A percentile compares a stretch with the other conserved stretches of the same genome.
phyloP scores from a whole-genome alignment of 2,888 invertebrate species.

The Allacma fusca region DNA sequence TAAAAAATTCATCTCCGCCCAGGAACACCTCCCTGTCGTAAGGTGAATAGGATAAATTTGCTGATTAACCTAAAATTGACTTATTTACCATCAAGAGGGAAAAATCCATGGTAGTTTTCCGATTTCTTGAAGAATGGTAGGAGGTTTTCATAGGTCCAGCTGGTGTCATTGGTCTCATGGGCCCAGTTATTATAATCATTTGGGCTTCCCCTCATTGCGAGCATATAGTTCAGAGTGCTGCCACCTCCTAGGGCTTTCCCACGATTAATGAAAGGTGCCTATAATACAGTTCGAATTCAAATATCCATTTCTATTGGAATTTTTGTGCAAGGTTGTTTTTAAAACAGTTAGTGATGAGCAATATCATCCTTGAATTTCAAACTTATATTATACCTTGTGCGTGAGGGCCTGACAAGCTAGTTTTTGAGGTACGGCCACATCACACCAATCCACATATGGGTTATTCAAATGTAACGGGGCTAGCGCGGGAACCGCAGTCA shows the following conservation, averaged over 20 bases:
- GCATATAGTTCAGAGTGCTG: conserved; percentile 66
- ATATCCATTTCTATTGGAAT: not conserved
- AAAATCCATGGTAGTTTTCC: conserved; percentile 65
- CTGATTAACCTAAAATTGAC: no score
- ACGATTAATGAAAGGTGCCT: not conserved
- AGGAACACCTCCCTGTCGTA: no score
- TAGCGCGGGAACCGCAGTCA: conserved; percentile 62
- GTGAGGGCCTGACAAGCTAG: conserved; percentile 70
- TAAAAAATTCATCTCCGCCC: no score
- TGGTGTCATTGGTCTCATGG: conserved; percentile 62
- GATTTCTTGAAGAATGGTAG: conserved; percentile 67
- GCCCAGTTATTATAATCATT: conserved; percentile 77
- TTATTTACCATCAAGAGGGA: conserved; percentile 21
- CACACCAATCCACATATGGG: conserved; percentile 76
- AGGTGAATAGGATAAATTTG: no score
- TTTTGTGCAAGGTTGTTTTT: not conserved
- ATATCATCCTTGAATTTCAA: not conserved
- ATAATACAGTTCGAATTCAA: no score
- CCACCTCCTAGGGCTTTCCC: conserved; percentile 33
- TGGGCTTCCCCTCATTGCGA: conserved; percentile 75
- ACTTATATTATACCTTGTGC: conserved; percentile 64
- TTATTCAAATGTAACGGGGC: conserved; percentile 67
- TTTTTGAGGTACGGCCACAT: conserved; percentile 72
- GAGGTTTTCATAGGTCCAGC: conserved; percentile 65
- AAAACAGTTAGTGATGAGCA: not conserved